Conservation (phyloP, 1,140 invertebrate genomes). For the Trichonephila inaurata region DNA sequence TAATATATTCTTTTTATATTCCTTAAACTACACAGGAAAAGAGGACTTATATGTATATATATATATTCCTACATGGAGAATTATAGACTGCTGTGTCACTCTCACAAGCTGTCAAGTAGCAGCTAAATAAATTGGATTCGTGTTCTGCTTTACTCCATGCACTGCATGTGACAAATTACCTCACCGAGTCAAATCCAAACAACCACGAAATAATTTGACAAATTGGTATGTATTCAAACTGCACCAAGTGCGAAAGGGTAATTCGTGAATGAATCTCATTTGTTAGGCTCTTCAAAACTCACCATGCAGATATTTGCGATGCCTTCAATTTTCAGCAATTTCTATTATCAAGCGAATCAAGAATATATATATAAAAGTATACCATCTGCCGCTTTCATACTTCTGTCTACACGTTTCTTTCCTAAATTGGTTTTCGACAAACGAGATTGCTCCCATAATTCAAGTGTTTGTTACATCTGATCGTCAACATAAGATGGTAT, state of each 20-base stretch:
- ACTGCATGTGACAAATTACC: conserved; percentile 39
- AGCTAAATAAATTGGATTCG: conserved; percentile 34
- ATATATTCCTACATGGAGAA: not conserved
- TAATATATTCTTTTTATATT: too few relatives aligned
- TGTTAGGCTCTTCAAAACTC: not conserved
- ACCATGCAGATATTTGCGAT: not conserved
- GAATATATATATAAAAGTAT: not conserved
- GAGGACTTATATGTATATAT: too few relatives aligned
- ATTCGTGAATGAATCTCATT: conserved; percentile 29
- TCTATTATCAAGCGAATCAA: not conserved
- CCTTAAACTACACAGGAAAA: too few relatives aligned
- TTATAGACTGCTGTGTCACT: conserved; percentile 43
- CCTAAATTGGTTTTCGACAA: too few relatives aligned
- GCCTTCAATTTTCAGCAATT: not conserved
- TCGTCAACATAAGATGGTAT: too few relatives aligned
- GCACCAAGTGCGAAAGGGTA: conserved; percentile 13
- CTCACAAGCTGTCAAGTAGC: conserved; percentile 20
- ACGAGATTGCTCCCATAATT: too few relatives aligned
- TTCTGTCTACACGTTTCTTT: not conserved
- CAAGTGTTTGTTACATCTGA: too few relatives aligned
- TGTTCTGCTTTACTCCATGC: not conserved
- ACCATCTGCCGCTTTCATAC: too few relatives aligned
- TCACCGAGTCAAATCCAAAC: conserved; percentile 37
- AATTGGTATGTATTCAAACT: conserved; percentile 59
- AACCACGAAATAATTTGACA: conserved; percentile 64